Percentiles rank a stretch among this genome's conserved stretches.
Conservation (phyloP, 1,140 invertebrate species). For the Eciton burchellii region DNA sequence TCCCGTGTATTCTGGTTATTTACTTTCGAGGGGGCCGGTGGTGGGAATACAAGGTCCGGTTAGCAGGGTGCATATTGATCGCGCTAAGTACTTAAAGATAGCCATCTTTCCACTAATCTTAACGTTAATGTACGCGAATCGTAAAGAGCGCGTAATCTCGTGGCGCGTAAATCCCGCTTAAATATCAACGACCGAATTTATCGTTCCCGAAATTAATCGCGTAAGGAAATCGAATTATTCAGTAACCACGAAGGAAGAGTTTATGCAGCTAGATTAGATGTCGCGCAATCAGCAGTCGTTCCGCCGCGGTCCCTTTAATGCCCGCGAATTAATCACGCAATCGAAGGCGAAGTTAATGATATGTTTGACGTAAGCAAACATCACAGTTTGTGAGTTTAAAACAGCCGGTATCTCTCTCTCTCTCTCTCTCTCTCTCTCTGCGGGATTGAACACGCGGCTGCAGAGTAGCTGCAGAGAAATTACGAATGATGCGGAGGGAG, state of each 20-base stretch:
- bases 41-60: slow-evolving; percentile 22
- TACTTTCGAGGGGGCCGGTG: slow-evolving; percentile 5
- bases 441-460: background rate
- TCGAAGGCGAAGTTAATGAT: background rate
- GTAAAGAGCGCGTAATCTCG: background rate
- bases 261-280: background rate
- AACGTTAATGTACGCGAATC: slow-evolving; percentile 5
- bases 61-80: slow-evolving; percentile 43
- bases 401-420: too few relatives aligned
- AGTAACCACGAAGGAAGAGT: background rate
- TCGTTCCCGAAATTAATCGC: slow-evolving; percentile 12
- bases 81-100: slow-evolving; percentile 49
- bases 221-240: background rate
- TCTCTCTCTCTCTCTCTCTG: too few relatives aligned
- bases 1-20: slow-evolving; percentile 41
- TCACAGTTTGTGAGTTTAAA: slow-evolving; percentile 9
- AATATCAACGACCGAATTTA: slow-evolving; percentile 29
- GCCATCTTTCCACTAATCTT: slow-evolving; percentile 46
- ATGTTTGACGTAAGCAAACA: slow-evolving; percentile 5
- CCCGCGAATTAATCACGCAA: background rate
- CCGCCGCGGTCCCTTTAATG: background rate
- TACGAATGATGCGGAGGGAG: background rate
- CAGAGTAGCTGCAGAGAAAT: background rate
- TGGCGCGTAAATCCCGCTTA: background rate
- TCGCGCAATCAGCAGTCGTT: background rate